Percentiles rank a stretch among this genome's conserved stretches.
Conservation (phyloP, 2,113 vertebrate species). For the Sebastes fasciatus region DNA sequence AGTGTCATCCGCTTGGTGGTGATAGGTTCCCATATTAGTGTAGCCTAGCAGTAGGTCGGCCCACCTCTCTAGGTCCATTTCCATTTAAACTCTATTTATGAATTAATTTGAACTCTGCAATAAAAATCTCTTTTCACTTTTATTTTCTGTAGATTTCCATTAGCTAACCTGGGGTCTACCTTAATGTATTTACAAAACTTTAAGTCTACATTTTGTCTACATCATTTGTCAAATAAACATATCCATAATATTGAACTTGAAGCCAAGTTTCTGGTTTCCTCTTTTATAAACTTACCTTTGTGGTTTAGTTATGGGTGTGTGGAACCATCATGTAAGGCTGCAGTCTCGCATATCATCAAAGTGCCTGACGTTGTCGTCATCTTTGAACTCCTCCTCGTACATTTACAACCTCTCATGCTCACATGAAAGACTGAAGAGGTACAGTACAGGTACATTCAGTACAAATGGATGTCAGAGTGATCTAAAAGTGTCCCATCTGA, state of each 20-base stretch:
- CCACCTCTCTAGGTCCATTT: background rate
- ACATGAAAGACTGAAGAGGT: background rate
- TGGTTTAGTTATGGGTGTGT: background rate
- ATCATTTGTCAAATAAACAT: background rate
- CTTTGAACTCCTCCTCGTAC: background rate
- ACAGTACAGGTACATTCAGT: background rate
- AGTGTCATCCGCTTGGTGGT: background rate
- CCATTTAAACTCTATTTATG: background rate
- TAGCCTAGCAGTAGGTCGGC: background rate
- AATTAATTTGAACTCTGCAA: background rate
- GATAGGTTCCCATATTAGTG: background rate
- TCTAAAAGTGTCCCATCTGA: constrained; percentile 16
- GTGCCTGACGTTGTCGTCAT: background rate
- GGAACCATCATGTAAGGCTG: background rate
- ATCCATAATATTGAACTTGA: too few species aligned
- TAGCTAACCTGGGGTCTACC: background rate
- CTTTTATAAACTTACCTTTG: constrained; percentile 32
- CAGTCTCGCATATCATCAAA: background rate
- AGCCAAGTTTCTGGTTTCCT: background rate
- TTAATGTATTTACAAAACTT: background rate
- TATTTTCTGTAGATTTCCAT: background rate
- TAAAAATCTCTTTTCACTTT: background rate
- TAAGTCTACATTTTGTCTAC: background rate
- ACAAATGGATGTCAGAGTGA: background rate
- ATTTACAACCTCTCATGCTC: background rate